These are phyloP conservation scores for Cepaea nemoralis DNA, from an alignment of 1,140 invertebrate genomes.

Conservation along the genomic window DNA sequence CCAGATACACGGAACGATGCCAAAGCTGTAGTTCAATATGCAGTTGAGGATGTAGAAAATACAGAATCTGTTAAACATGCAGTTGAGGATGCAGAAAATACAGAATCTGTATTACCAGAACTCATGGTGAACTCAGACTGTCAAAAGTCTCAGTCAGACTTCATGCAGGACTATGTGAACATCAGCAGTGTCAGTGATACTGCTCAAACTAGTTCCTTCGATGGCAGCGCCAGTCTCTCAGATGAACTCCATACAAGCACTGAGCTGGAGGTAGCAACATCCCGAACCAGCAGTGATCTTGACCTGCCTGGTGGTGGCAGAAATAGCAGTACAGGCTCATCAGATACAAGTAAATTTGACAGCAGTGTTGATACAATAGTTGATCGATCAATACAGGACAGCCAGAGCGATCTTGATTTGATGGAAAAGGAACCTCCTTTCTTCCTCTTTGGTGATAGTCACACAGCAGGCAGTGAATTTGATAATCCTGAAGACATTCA, in stretches of 20 bases:
- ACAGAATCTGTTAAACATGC: no score
- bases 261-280: constrained; percentile 8
- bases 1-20: not conserved
- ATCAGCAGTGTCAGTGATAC: constrained; percentile 11
- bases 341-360: constrained; percentile 60
- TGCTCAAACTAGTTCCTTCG: not conserved
- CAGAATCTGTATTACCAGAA: not conserved
- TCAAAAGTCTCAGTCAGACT: constrained; percentile 19
- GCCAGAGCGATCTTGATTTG: constrained; percentile 21
- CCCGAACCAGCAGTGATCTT: constrained; percentile 36
- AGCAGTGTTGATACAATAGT: constrained; percentile 65
- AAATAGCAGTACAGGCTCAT: constrained; percentile 41
- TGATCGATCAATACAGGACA: constrained; percentile 43
- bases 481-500: not conserved
- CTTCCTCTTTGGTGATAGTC: constrained; percentile 21
- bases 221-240: constrained; percentile 26
- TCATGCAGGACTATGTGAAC: constrained; percentile 21
- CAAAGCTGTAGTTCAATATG: no score
- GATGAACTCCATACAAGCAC: constrained; percentile 35
- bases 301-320: constrained; percentile 20
- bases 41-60: no score
- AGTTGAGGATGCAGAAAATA: not conserved
- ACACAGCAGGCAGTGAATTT: not conserved
- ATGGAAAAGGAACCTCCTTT: constrained; percentile 14
- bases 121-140: not conserved